These are phyloP conservation scores for Polyommatus icarus DNA, from an alignment of 2,888 invertebrate genomes.

Conservation along the genomic window DNA sequence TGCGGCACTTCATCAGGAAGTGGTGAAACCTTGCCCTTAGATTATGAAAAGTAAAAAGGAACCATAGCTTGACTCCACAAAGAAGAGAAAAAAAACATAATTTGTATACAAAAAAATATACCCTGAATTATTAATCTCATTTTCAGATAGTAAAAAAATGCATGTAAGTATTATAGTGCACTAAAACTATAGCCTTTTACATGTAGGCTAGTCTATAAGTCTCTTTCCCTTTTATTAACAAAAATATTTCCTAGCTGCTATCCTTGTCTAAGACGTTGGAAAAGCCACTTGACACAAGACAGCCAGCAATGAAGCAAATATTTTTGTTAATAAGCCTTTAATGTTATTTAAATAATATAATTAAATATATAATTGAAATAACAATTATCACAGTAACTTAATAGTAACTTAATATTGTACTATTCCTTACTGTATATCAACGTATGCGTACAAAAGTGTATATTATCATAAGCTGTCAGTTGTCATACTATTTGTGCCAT, in stretches of 20 bases:
- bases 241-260: neutral
- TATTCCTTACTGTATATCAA: constrained; percentile 2
- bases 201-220: constrained; percentile 15
- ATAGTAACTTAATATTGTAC: constrained; percentile 11
- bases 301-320: neutral
- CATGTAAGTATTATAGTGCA: constrained; percentile 2
- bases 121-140: constrained; percentile 7
- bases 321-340: neutral
- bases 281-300: too few relatives aligned
- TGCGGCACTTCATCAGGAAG: too few relatives aligned
- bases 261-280: neutral
- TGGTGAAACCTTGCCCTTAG: too few relatives aligned
- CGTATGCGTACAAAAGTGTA: neutral
- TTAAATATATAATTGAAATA: neutral
- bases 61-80: neutral
- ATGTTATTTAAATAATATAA: constrained; percentile 1
- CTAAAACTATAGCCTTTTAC: neutral
- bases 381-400: constrained; percentile 15
- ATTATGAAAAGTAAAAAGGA: neutral
- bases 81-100: neutral
- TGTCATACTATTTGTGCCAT: too few relatives aligned
- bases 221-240: neutral
- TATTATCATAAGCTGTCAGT: neutral
- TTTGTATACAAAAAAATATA: neutral
- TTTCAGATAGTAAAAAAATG: constrained; percentile 4